phyloP scores from a whole-genome alignment of 2,797 vertebrate genomes.

The Brachymystax lenok region DNA sequence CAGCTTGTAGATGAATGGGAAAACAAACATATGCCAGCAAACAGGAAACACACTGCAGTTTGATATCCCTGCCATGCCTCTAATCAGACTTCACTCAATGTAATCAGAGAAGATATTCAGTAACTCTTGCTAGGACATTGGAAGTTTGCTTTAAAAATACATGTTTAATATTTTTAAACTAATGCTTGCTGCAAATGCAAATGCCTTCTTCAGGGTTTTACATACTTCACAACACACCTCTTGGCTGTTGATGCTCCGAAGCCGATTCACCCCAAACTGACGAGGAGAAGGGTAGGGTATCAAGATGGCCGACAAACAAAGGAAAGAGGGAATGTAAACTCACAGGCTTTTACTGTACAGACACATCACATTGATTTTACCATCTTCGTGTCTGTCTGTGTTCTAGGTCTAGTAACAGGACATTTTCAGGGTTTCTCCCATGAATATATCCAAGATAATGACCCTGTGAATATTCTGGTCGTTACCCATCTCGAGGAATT shows the following conservation, averaged over 20 bases:
- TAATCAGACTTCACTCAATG: background rate
- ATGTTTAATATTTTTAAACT: too few relatives aligned
- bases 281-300: conserved; percentile 12
- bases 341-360: conserved; percentile 15
- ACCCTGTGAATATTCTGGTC: background rate
- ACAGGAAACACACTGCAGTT: background rate
- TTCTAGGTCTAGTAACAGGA: conserved; percentile 5
- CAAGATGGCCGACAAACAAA: conserved; percentile 31
- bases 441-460: conserved; percentile 4
- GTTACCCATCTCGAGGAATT: background rate
- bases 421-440: conserved; percentile 17
- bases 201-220: conserved; percentile 10
- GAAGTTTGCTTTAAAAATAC: background rate
- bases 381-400: background rate
- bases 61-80: conserved; percentile 4
- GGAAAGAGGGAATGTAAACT: conserved; percentile 8
- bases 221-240: background rate
- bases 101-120: background rate
- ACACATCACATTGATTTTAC: conserved; percentile 30
- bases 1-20: conserved; percentile 9
- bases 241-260: background rate
- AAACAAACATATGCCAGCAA: conserved; percentile 13
- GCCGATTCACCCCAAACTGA: conserved; percentile 2
- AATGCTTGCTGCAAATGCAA: too few relatives aligned
- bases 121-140: background rate